A percentile compares a stretch with the other conserved stretches of the same genome.
Conservation (phyloP, 1,140 invertebrate genomes). For the Babylonia areolata region DNA sequence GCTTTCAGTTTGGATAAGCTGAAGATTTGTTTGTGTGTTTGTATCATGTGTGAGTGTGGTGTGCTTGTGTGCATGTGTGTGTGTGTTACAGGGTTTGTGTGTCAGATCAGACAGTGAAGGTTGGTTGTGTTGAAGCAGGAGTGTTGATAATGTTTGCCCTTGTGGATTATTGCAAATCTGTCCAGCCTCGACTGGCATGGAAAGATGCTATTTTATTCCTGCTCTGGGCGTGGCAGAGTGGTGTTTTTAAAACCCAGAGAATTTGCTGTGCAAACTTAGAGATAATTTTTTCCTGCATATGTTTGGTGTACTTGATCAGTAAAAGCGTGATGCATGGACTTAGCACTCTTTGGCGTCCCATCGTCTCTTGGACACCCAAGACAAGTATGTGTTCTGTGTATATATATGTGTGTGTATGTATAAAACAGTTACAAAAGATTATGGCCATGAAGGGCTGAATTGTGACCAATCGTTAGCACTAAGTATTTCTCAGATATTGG, state of each 20-base stretch:
- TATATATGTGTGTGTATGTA: no score
- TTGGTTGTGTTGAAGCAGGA: no score
- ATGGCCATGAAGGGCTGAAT: no score
- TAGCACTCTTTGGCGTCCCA: no score
- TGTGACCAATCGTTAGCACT: no score
- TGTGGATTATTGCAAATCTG: neutral
- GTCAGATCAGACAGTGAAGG: neutral
- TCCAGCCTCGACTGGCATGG: neutral
- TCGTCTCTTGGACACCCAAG: no score
- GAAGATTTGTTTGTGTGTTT: neutral
- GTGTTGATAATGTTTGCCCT: neutral
- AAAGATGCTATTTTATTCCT: neutral
- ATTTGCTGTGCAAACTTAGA: neutral
- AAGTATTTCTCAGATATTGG: no score
- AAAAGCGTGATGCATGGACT: neutral
- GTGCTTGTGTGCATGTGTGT: neutral
- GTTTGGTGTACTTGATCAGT: neutral
- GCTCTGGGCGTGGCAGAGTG: neutral
- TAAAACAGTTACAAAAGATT: no score
- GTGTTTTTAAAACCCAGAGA: neutral
- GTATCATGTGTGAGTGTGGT: neutral
- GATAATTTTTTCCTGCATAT: neutral
- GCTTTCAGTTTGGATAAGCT: conserved; percentile 82
- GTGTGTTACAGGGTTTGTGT: neutral
- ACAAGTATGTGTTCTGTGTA: no score